Evolutionary conservation across 2,888 invertebrate genomes (phyloP), one percentile per base, ranked within the genome.

Genomic region (Strigamia crassipes): DNA sequence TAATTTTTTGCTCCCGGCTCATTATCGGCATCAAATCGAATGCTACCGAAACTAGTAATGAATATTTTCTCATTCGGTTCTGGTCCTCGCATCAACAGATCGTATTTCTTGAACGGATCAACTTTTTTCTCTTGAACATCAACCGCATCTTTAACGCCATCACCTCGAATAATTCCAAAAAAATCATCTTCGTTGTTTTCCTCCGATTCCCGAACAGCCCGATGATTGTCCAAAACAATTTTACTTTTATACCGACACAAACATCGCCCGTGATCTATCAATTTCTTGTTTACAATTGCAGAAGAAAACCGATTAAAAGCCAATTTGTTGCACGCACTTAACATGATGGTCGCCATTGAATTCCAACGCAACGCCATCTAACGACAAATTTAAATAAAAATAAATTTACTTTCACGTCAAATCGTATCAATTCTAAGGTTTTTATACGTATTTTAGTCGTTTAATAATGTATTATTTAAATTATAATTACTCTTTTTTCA

Each of bases 21-120:
- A 78, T 78, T 78, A 38, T 78, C 79, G 38, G 9, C 23, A 41
- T 78, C 79, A 10, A 78, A 78, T 42, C 79, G 12, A 8, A 78
- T 78, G 12, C n/a, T 78, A n/a, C 79, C 79, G 23, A 78, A 78
- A 34, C 21, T 78, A 0, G 79, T 78, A 0, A 78, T 38, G 18
- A n/a, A 78, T n/a, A 41, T n/a, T 42, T 78, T 78, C 12, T 78
- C 79, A 13, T 42, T 15, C 3, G 10, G n/a, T n/a, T 38, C 42
- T 13, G 79, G 41, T 13, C 38, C 13, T 38, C 42, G 79, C 79
- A 78, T 42, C n/a, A 78, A 21, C 1, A 13, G 34, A 34, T 78
- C 79, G n/a, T 78, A 78, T 78, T 78, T 78, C 1, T 34, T 38
- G n/a, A 78, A 42, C 18, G 23, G 21, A n/a, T 78, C 79, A 13